These are phyloP conservation scores for rabbit (Oryctolagus cuniculus) DNA, from an alignment of 2,113 vertebrate genomes.

Conservation along the genomic window DNA sequence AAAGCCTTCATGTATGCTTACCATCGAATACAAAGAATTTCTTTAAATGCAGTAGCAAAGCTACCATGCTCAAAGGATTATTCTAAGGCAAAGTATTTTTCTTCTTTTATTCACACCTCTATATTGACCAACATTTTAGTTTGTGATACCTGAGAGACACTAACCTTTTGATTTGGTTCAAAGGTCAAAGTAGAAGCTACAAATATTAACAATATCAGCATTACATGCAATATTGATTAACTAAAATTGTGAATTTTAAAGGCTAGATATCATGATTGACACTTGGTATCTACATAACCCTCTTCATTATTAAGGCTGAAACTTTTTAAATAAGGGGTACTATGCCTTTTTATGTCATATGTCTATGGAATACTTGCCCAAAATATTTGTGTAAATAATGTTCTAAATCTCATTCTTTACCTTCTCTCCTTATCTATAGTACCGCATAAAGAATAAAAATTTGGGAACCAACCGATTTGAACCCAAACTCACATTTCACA, in stretches of 20 bases:
- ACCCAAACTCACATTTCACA: neutral
- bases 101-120: neutral
- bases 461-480: neutral
- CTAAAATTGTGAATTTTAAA: conserved; percentile 30
- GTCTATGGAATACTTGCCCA: neutral
- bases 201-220: neutral
- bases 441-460: neutral
- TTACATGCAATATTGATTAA: neutral
- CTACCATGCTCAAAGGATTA: neutral
- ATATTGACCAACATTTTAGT: neutral
- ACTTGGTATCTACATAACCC: neutral
- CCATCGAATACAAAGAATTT: neutral
- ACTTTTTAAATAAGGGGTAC: neutral
- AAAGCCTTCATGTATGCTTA: neutral
- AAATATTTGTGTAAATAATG: conserved; percentile 3
- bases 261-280: neutral
- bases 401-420: neutral
- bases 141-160: neutral
- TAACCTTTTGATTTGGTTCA: neutral
- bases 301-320: neutral
- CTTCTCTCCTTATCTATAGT: neutral
- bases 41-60: neutral
- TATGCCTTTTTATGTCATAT: neutral
- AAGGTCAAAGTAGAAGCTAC: neutral
- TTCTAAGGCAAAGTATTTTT: neutral